Percentiles rank a stretch among this genome's conserved stretches.
Conservation (phyloP, 2,113 vertebrate genomes). For the Sebastes fasciatus region DNA sequence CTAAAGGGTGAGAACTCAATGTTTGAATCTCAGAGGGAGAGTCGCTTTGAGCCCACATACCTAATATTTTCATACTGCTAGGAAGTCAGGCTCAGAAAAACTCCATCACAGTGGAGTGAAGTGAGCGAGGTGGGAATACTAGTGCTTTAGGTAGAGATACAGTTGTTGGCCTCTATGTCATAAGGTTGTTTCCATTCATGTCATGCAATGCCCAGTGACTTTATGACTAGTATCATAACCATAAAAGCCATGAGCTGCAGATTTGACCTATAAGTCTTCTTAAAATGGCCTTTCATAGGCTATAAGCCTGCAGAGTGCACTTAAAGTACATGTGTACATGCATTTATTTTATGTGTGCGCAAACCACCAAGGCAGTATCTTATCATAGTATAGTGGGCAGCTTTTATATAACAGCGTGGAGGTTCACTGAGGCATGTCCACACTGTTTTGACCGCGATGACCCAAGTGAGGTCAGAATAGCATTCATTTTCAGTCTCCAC, state of each 20-base stretch:
- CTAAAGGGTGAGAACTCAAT: slow-evolving; percentile 17
- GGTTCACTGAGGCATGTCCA: not conserved
- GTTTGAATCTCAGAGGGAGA: slow-evolving; percentile 29
- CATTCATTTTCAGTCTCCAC: not conserved
- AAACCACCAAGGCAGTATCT: not conserved
- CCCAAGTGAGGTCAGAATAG: not conserved
- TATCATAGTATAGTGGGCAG: not conserved
- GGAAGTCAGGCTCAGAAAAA: slow-evolving; percentile 12
- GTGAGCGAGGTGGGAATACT: not conserved
- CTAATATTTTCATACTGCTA: slow-evolving; percentile 27
- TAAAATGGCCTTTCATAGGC: slow-evolving; percentile 5
- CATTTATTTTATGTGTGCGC: not conserved
- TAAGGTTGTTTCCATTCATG: slow-evolving; percentile 22
- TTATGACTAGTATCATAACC: slow-evolving; percentile 1
- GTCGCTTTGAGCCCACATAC: not conserved
- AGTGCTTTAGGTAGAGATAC: not conserved
- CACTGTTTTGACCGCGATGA: not conserved
- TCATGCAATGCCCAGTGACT: slow-evolving; percentile 1
- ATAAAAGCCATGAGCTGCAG: slow-evolving; percentile 26
- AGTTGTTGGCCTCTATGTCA: slow-evolving; percentile 5
- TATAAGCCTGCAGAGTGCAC: not conserved
- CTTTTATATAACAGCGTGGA: not conserved
- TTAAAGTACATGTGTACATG: slow-evolving; percentile 7
- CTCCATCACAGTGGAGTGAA: slow-evolving; percentile 5
- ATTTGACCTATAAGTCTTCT: slow-evolving; percentile 9